Base-by-base conservation (phyloP, 2,113 vertebrate genomes). In the Dascyllus trimaculatus region DNA sequence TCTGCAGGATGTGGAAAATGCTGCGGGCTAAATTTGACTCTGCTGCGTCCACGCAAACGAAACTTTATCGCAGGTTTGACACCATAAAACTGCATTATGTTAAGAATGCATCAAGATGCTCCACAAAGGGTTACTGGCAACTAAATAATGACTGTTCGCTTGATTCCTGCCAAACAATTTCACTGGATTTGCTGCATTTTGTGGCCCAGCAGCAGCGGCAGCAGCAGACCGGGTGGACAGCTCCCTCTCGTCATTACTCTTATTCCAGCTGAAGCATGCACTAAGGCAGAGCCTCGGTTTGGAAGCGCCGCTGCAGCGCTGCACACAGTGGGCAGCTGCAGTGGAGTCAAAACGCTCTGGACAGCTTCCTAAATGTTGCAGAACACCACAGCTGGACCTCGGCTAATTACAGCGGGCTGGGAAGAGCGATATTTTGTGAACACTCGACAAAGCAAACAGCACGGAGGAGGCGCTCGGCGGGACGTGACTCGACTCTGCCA, bases 301-400 rank as follows among this genome's bases (percentile, higher is more conserved):
- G 66, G 57, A 40, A 15, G 56, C 68, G 4, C 35, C n/a, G 10
- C 45, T 80, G 61, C 68, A 64, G 65, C 68, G 29, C 32, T 48
- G 9, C 71, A 46, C 52, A 35, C 11, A 53, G 53, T 25, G 82
- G 79, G 68, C 78, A 82, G 62, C n/a, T 83, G 40, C 26, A 14
- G 7, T 7, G 32, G 32, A 35, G 32, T 10, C 9, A 35, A 35
- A 35, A 5, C 46, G 15, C 46, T 48, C 45, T 48, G 5, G 83
- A 71, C 66, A 63, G 85, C 70, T 78, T 70, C 70, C 56, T 70
- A 18, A 83, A 81, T 63, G 66, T 38, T 83, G 59, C 57, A 64
- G 60, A 48, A 40, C 22, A 25, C 56, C 71, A 79, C 74, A 78
- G 74, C 80, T 67, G 71, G 69, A 38, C 54, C 25, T 6, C 49